Conservation (phyloP, 2,113 vertebrate genomes). For the Setophaga coronata region DNA sequence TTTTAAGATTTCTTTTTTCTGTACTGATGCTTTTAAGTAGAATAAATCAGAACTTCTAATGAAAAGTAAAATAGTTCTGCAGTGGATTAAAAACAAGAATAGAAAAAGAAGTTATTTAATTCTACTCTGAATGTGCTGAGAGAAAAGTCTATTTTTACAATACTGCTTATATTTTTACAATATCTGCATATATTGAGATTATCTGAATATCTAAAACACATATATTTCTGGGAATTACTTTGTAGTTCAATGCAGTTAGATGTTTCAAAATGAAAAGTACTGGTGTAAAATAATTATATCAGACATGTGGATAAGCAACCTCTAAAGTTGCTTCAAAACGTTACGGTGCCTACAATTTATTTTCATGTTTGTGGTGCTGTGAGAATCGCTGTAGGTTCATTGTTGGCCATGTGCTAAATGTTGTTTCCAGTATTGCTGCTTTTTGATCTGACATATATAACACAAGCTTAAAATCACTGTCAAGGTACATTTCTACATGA, state of each 20-base stretch:
- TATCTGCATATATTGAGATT: neutral
- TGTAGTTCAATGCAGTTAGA: neutral
- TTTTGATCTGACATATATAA: neutral
- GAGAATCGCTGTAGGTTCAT: neutral
- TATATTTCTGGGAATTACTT: neutral
- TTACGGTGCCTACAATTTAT: neutral
- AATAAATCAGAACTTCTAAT: neutral
- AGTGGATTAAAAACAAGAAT: neutral
- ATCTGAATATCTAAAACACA: neutral
- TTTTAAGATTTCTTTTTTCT: neutral
- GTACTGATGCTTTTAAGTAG: neutral
- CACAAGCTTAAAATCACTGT: neutral
- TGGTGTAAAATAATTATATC: neutral
- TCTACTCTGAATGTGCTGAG: neutral
- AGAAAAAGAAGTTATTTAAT: neutral
- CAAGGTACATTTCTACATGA: neutral
- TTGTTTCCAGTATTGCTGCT: neutral
- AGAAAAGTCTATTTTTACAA: neutral
- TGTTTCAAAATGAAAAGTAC: neutral
- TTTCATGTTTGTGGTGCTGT: neutral
- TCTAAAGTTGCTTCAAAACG: neutral
- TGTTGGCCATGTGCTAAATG: neutral
- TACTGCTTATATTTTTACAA: neutral
- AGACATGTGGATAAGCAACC: neutral
- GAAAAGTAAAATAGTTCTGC: neutral